Percentiles rank a stretch among this genome's conserved stretches.
Conservation (phyloP, 1,140 invertebrate species). For the Polypedilum vanderplanki region DNA sequence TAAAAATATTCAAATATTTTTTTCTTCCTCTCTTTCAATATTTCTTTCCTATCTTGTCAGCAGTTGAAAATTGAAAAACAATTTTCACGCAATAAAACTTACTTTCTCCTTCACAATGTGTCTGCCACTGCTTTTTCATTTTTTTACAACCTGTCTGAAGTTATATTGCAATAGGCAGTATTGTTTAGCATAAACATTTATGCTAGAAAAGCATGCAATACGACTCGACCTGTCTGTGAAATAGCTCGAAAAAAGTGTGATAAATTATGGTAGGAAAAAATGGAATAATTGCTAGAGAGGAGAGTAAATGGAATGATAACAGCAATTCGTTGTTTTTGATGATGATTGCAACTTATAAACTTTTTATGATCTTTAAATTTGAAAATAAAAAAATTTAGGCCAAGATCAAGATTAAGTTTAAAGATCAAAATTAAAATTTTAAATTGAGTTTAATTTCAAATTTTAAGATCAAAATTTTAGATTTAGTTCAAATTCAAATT, state of each 20-base stretch:
- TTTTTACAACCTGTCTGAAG: slow-evolving; percentile 1
- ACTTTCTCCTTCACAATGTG: background rate
- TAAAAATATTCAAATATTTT: too few relatives aligned
- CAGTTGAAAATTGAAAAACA: slow-evolving; percentile 3
- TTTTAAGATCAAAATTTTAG: too few relatives aligned
- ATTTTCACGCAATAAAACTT: slow-evolving; percentile 14
- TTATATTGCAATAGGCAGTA: too few relatives aligned
- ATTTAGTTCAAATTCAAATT: too few relatives aligned
- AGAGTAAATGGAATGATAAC: too few relatives aligned
- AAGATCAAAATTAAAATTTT: too few relatives aligned
- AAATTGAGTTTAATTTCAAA: too few relatives aligned
- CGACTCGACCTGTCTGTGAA: background rate
- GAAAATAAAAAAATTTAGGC: too few relatives aligned
- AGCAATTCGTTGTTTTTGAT: too few relatives aligned
- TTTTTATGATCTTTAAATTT: too few relatives aligned
- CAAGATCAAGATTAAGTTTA: too few relatives aligned
- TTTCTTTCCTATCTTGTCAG: background rate
- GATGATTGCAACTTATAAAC: too few relatives aligned
- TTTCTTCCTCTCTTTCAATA: background rate
- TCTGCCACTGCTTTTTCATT: background rate
- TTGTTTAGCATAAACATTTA: slow-evolving; percentile 16
- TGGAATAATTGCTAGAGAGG: background rate
- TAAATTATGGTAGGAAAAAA: background rate
- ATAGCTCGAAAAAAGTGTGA: background rate
- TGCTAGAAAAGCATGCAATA: background rate